Evolutionary conservation across 2,888 invertebrate genomes (phyloP).

Genomic region (Eugnorisma glareosa): DNA sequence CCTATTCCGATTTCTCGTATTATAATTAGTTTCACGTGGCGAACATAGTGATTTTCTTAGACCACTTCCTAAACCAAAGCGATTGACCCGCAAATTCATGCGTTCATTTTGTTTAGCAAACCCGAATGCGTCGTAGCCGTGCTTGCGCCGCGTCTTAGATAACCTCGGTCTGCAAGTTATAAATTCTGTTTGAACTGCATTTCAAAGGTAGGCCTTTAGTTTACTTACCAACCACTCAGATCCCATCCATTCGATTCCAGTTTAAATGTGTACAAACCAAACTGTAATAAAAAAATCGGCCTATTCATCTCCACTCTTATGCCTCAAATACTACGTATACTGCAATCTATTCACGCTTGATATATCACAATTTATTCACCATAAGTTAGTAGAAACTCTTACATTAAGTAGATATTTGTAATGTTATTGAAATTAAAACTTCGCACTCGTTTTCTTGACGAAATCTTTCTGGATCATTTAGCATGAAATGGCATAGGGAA

Average conservation of each 20-base stretch:
- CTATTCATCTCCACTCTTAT: too few relatives aligned
- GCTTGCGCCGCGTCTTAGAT: too few relatives aligned
- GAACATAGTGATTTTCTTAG: not conserved
- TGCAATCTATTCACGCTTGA: not conserved
- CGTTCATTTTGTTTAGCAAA: not conserved
- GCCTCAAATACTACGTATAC: not conserved
- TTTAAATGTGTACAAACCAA: not conserved
- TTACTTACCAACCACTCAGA: too few relatives aligned
- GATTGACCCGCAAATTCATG: not conserved
- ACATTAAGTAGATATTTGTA: not conserved
- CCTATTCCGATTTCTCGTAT: not conserved
- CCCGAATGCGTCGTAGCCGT: not conserved
- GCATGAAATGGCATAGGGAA: not conserved
- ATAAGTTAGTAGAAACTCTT: not conserved
- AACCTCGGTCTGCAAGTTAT: too few relatives aligned
- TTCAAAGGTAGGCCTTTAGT: not conserved
- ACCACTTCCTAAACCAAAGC: not conserved
- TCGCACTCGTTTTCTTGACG: not conserved
- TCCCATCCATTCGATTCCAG: too few relatives aligned
- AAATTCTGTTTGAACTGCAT: too few relatives aligned
- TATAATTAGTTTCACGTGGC: not conserved
- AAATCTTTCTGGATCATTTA: not conserved
- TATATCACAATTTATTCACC: not conserved
- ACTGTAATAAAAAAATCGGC: too few relatives aligned
- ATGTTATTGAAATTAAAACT: not conserved